phyloP scores from a whole-genome alignment of 2,888 invertebrate genomes.

The Elysia crispata region DNA sequence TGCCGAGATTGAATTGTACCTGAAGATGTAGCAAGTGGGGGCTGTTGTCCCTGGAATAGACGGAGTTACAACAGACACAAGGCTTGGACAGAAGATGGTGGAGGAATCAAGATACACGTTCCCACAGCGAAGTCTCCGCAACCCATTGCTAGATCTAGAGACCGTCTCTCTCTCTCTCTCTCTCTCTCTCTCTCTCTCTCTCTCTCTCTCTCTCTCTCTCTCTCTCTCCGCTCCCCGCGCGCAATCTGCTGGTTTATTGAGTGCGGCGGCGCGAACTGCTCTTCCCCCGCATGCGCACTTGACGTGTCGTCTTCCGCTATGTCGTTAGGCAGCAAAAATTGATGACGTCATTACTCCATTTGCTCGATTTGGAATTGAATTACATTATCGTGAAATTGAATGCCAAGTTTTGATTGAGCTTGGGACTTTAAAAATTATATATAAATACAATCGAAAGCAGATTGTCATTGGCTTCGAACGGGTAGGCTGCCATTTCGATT shows the following conservation, averaged over 20 bases:
- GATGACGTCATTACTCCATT: background rate
- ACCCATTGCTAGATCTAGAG: background rate
- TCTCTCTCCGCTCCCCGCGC: too few relatives aligned
- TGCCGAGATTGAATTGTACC: too few relatives aligned
- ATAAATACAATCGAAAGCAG: too few relatives aligned
- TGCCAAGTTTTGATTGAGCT: background rate
- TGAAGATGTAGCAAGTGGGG: too few relatives aligned
- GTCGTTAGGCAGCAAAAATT: background rate
- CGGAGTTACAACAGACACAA: too few relatives aligned
- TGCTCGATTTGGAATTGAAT: background rate
- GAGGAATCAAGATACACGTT: too few relatives aligned
- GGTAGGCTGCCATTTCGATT: background rate
- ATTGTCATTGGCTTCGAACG: too few relatives aligned
- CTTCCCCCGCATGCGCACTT: too few relatives aligned
- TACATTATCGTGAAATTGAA: background rate
- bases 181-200: background rate
- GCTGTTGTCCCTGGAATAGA: too few relatives aligned
- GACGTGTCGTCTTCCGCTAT: background rate
- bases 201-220: background rate
- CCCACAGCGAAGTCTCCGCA: background rate
- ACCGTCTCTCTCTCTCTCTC: background rate
- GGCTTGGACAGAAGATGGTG: too few relatives aligned
- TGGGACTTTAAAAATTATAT: background rate
- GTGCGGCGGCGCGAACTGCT: too few relatives aligned
- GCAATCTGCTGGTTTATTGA: too few relatives aligned